These are phyloP conservation scores for Cyrtodaria siliqua DNA, from an alignment of 2,888 invertebrate species.

Conservation along the genomic window DNA sequence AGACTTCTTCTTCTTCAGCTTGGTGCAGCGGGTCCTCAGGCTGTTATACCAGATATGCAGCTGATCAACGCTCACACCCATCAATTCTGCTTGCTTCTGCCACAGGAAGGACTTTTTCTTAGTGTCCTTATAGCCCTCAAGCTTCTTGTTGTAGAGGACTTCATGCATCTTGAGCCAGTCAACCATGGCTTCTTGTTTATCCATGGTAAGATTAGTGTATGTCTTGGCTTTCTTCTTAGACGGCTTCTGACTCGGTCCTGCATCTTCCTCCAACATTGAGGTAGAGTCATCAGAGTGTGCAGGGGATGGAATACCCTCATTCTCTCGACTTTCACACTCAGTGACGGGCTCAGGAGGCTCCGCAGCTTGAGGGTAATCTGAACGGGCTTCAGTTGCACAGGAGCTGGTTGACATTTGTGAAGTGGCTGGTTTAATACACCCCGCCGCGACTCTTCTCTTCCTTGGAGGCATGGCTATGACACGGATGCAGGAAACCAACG, in stretches of 20 bases:
- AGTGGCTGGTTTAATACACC: conserved; percentile 4
- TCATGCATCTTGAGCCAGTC: conserved; percentile 32
- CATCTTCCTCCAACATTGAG: too few relatives aligned
- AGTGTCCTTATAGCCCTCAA: conserved; percentile 17
- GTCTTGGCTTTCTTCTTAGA: conserved; percentile 4
- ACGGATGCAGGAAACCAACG: not conserved
- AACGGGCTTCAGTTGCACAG: conserved; percentile 8
- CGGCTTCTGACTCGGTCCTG: conserved; percentile 4
- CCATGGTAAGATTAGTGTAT: conserved; percentile 19
- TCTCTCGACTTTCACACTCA: conserved; percentile 1
- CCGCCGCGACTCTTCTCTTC: not conserved
- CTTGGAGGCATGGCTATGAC: conserved; percentile 1
- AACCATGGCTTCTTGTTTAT: conserved; percentile 22
- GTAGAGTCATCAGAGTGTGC: conserved; percentile 6
- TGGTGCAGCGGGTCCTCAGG: conserved; percentile 32
- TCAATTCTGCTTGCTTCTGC: conserved; percentile 37
- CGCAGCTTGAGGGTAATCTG: not conserved
- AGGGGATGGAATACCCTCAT: not conserved
- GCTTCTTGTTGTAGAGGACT: conserved; percentile 26
- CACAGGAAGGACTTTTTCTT: conserved; percentile 27
- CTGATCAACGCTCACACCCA: conserved; percentile 31
- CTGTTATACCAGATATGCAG: conserved; percentile 43
- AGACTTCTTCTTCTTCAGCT: conserved; percentile 27
- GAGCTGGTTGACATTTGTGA: not conserved
- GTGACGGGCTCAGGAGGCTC: not conserved